Percentiles rank a stretch among this genome's conserved stretches.
These are phyloP conservation scores for Gymnocypris eckloni DNA, from an alignment of 2,797 vertebrate genomes.

Conservation along the genomic window DNA sequence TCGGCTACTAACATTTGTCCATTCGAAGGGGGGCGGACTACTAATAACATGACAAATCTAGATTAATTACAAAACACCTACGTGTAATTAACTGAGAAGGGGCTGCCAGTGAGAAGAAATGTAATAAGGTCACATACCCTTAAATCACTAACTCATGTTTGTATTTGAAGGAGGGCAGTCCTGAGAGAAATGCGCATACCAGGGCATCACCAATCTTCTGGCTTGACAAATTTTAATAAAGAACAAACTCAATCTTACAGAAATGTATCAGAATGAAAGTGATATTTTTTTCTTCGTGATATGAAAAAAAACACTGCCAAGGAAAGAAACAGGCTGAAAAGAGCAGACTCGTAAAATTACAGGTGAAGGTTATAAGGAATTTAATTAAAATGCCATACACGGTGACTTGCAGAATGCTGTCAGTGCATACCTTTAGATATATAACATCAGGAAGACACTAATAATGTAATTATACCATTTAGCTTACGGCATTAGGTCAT, in stretches of 20 bases:
- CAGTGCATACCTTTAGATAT: conserved; percentile 33
- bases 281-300: not conserved
- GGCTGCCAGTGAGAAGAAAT: conserved; percentile 28
- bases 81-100: conserved; percentile 54
- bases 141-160: not conserved
- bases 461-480: conserved; percentile 63
- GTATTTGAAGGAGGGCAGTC: not conserved
- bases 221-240: conserved; percentile 19
- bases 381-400: conserved; percentile 28
- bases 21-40: conserved; percentile 40
- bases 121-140: conserved; percentile 43
- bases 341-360: conserved; percentile 18
- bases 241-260: not conserved
- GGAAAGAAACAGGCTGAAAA: not conserved
- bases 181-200: not conserved
- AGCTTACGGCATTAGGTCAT: conserved; percentile 52
- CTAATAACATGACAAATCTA: conserved; percentile 58
- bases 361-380: conserved; percentile 5
- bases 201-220: conserved; percentile 10
- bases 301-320: not conserved
- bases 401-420: not conserved
- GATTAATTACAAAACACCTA: conserved; percentile 62
- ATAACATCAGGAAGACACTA: conserved; percentile 52
- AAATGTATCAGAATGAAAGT: not conserved
- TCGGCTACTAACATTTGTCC: conserved; percentile 35